These are phyloP conservation scores for Euplexia lucipara DNA, from an alignment of 2,888 invertebrate genomes.

Conservation along the genomic window DNA sequence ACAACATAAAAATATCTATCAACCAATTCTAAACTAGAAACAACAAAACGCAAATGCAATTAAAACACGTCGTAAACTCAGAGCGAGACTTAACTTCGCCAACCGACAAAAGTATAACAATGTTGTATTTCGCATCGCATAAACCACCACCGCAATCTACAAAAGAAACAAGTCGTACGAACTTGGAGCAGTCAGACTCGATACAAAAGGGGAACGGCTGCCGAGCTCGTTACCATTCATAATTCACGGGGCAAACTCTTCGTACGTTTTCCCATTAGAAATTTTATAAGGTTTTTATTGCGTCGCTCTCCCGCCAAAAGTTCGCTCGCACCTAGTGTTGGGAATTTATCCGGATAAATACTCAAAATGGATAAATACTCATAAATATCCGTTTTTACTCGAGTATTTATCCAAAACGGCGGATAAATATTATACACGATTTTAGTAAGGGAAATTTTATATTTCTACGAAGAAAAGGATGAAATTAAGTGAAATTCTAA, in stretches of 20 bases:
- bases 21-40: conserved; percentile 34
- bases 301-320: conserved; percentile 78
- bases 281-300: conserved; percentile 91
- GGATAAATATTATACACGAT: no score
- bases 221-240: conserved; percentile 89
- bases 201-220: conserved; percentile 67
- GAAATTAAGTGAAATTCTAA: no score
- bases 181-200: conserved; percentile 78
- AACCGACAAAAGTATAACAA: conserved; percentile 75
- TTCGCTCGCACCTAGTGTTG: no score
- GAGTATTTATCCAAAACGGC: no score
- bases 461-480: no score
- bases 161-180: conserved; percentile 87
- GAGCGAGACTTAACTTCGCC: conserved; percentile 64
- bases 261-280: conserved; percentile 90
- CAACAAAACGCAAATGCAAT: conserved; percentile 56
- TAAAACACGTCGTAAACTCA: conserved; percentile 65
- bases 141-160: conserved; percentile 81
- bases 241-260: conserved; percentile 88
- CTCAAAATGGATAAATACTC: no score
- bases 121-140: conserved; percentile 81
- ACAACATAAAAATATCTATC: conserved; percentile 26
- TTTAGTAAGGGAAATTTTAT: no score
- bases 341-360: no score
- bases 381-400: no score